Percentiles rank a stretch among this genome's conserved stretches.
phyloP scores from a whole-genome alignment of 2,888 invertebrate genomes.

The Caenorhabditis sp. region DNA sequence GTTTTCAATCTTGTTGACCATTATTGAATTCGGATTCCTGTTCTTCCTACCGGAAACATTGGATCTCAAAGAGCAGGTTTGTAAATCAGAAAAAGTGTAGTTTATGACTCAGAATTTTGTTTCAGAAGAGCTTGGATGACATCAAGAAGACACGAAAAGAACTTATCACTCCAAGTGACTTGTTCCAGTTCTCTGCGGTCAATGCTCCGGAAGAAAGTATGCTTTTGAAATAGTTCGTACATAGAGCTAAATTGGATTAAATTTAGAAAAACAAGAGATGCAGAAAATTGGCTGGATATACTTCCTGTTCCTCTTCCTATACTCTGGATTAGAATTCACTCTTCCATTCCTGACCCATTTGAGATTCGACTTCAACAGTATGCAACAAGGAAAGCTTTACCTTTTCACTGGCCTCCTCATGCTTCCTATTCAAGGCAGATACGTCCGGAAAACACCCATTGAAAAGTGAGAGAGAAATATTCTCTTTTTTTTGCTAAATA shows the following conservation, averaged over 20 bases:
- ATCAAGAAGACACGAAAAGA: constrained; percentile 51
- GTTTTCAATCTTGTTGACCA: constrained; percentile 86
- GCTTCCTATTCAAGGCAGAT: constrained; percentile 92
- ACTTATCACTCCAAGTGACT: constrained; percentile 66
- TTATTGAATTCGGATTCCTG: constrained; percentile 90
- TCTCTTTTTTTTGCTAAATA: no score
- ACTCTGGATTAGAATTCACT: constrained; percentile 97
- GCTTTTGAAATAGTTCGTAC: no score
- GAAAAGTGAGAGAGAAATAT: constrained; percentile 84
- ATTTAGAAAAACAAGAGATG: constrained; percentile 71
- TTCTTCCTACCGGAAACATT: constrained; percentile 90
- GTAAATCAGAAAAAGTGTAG: neutral
- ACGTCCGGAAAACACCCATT: constrained; percentile 90
- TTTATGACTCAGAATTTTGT: neutral
- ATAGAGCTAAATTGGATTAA: neutral
- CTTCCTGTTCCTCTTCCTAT: constrained; percentile 94
- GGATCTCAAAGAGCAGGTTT: constrained; percentile 60
- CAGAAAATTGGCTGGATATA: constrained; percentile 84
- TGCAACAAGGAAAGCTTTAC: constrained; percentile 99
- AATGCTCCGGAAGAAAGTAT: constrained; percentile 70
- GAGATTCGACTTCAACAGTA: constrained; percentile 92
- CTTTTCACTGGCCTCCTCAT: constrained; percentile 94
- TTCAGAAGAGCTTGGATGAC: constrained; percentile 45
- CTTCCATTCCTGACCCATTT: constrained; percentile 96
- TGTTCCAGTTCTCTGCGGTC: constrained; percentile 74